Evolutionary conservation across 1,140 invertebrate species (phyloP).

Genomic region (Anoplolepis gracilipes): DNA sequence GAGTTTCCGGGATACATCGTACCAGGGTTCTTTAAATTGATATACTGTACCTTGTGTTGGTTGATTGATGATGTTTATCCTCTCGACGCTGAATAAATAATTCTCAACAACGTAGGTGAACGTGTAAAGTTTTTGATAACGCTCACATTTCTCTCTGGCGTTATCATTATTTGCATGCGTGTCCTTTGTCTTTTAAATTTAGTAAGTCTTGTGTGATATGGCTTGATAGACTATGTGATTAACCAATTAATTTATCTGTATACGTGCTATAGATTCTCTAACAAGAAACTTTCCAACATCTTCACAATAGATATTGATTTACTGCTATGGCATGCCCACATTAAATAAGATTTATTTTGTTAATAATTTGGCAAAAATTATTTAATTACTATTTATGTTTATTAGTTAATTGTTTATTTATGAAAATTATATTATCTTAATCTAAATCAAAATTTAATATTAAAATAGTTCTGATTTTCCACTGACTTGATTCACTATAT

Average conservation of each 20-base stretch:
- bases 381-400: background rate
- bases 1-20: background rate
- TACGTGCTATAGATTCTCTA: background rate
- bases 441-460: too few species aligned
- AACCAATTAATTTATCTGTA: background rate
- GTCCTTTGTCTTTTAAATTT: background rate
- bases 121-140: background rate
- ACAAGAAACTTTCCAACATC: background rate
- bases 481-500: background rate
- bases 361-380: background rate
- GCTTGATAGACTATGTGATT: background rate
- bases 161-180: background rate
- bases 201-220: background rate
- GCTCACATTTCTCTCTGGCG: background rate
- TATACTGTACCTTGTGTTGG: background rate
- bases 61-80: constrained; percentile 33
- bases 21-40: background rate
- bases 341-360: constrained; percentile 23
- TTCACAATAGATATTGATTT: constrained; percentile 9
- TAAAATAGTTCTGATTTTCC: too few species aligned
- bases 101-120: background rate
- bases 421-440: too few species aligned
- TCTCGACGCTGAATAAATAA: background rate
- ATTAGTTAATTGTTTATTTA: background rate
- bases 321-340: background rate